Evolutionary conservation across 1,140 invertebrate species (phyloP).

Genomic region (Meteorus sp.): DNA sequence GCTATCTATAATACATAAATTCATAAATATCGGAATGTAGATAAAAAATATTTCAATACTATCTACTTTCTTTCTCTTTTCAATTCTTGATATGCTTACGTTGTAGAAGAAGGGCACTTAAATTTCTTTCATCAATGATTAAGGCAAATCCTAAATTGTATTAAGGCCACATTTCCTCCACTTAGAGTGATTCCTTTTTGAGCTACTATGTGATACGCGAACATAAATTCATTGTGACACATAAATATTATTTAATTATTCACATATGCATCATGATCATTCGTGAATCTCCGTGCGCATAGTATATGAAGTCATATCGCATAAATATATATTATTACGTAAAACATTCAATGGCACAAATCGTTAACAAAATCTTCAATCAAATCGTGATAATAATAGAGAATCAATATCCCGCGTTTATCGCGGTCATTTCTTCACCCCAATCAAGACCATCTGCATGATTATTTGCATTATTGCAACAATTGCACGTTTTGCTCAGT

Average conservation of each 20-base stretch:
- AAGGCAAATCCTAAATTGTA: too few species aligned
- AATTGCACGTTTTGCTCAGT: constrained; percentile 72
- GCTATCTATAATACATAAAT: constrained; percentile 11
- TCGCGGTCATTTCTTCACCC: constrained; percentile 84
- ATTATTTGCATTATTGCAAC: constrained; percentile 62
- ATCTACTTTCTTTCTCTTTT: too few species aligned
- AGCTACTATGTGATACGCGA: too few species aligned
- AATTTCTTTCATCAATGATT: too few species aligned
- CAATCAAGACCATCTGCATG: constrained; percentile 68
- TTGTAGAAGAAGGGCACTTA: too few species aligned
- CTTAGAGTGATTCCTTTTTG: too few species aligned
- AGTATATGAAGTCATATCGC: constrained; percentile 1
- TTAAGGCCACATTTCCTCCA: too few species aligned
- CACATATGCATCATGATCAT: background rate
- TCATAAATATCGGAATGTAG: constrained; percentile 31
- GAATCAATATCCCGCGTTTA: constrained; percentile 72
- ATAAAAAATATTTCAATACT: constrained; percentile 23
- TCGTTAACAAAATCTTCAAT: background rate
- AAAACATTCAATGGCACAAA: background rate
- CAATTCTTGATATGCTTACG: too few species aligned
- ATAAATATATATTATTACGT: background rate
- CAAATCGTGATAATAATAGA: background rate
- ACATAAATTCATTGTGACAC: too few species aligned
- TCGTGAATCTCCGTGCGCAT: background rate
- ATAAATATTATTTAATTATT: too few species aligned